Conservation (phyloP, 2,113 vertebrate species). For the Vidua macroura region DNA sequence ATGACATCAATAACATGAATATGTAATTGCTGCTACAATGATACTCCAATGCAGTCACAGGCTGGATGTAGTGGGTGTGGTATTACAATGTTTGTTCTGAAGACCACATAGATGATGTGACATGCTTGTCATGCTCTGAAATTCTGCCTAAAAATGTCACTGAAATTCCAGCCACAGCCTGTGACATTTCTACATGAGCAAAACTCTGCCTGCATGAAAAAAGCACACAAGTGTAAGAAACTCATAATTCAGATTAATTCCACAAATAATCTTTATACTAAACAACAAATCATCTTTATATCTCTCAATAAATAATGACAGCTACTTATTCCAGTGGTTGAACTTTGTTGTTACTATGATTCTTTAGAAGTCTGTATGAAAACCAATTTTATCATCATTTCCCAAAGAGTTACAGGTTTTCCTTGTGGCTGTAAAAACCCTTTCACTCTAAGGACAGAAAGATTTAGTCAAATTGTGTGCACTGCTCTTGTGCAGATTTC, state of each 20-base stretch:
- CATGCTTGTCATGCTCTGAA: background rate
- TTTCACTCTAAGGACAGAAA: background rate
- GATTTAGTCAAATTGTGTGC: background rate
- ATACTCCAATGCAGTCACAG: background rate
- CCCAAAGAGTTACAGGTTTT: background rate
- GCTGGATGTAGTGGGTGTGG: background rate
- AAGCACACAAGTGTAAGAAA: background rate
- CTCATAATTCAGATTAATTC: background rate
- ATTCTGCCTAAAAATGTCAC: background rate
- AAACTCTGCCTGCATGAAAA: background rate
- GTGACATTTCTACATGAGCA: background rate
- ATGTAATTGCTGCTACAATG: background rate
- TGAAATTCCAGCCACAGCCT: background rate
- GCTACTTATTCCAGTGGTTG: background rate
- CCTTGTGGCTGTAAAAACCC: background rate
- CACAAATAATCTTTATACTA: background rate
- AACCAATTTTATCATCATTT: background rate
- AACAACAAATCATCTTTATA: too few relatives aligned
- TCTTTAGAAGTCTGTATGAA: background rate
- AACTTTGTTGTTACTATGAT: background rate
- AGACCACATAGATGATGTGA: background rate
- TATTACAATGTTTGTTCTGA: background rate
- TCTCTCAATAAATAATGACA: background rate
- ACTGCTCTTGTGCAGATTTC: background rate
- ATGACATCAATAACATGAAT: background rate